phyloP scores from a whole-genome alignment of 2,113 vertebrate species.

The Mirza zaza region DNA sequence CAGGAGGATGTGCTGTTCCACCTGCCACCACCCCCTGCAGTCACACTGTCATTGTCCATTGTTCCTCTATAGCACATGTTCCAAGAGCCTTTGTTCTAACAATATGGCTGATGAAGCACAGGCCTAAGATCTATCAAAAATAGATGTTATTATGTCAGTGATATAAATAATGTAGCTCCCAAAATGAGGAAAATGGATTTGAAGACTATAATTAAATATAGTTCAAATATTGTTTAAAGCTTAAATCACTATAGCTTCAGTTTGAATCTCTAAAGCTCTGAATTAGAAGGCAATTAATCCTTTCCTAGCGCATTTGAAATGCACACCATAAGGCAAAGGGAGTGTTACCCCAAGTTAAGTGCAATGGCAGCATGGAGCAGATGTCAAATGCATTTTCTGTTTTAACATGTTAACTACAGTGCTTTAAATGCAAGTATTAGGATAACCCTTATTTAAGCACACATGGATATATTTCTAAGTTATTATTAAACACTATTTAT shows the following conservation, averaged over 20 bases:
- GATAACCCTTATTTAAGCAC: background rate
- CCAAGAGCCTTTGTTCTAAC: conserved; percentile 3
- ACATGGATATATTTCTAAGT: background rate
- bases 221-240: conserved; percentile 61
- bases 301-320: conserved; percentile 40
- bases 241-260: conserved; percentile 40
- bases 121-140: conserved; percentile 44
- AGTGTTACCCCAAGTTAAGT: background rate
- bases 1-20: background rate
- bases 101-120: background rate
- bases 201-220: conserved; percentile 65
- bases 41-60: background rate
- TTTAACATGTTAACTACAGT: background rate
- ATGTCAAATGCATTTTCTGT: conserved; percentile 21
- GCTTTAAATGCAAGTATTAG: conserved; percentile 2
- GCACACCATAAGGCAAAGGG: background rate
- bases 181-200: conserved; percentile 35
- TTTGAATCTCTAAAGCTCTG: conserved; percentile 14
- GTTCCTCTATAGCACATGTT: background rate
- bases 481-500: conserved; percentile 9
- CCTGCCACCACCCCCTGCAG: background rate
- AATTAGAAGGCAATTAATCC: conserved; percentile 55
- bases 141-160: conserved; percentile 51
- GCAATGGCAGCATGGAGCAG: background rate
- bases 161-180: conserved; percentile 62